A percentile compares a stretch with the other conserved stretches of the same genome.
Evolutionary conservation across 2,888 invertebrate species (phyloP).

Genomic region (Leucoptera coffeella): DNA sequence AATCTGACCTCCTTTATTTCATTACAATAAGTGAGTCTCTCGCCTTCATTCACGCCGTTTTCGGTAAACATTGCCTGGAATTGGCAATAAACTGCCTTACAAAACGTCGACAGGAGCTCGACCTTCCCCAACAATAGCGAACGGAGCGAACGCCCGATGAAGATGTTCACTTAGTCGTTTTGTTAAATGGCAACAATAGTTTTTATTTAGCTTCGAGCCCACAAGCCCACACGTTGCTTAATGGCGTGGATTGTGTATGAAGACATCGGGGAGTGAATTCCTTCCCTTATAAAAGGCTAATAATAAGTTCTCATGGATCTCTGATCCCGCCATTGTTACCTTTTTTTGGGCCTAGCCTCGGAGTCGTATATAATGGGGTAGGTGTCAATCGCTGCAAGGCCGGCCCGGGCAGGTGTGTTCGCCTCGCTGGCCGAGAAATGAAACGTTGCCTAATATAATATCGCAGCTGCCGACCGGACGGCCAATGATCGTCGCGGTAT

Average conservation of each 20-base stretch:
- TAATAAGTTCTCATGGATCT: conserved; percentile 48
- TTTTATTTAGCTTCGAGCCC: conserved; percentile 47
- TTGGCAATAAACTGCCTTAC: conserved; percentile 46
- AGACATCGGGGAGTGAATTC: conserved; percentile 44
- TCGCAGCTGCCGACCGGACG: conserved; percentile 47
- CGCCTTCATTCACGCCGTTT: conserved; percentile 42
- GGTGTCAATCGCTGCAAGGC: conserved; percentile 39
- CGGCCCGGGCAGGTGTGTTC: conserved; percentile 32
- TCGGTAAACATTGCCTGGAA: conserved; percentile 44
- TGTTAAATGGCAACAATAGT: conserved; percentile 44
- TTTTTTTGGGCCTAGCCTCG: conserved; percentile 23
- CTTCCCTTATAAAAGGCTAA: conserved; percentile 37
- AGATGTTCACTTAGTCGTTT: conserved; percentile 48
- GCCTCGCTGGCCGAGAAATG: conserved; percentile 21
- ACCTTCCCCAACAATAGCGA: conserved; percentile 27
- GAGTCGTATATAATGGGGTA: conserved; percentile 42
- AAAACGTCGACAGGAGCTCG: conserved; percentile 29
- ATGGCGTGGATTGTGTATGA: conserved; percentile 43
- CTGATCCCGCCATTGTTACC: conserved; percentile 37
- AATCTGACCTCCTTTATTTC: conserved; percentile 46
- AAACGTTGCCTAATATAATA: conserved; percentile 42
- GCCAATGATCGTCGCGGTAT: conserved; percentile 25
- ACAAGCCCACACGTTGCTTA: conserved; percentile 46
- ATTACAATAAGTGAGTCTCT: conserved; percentile 50
- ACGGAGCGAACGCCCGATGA: conserved; percentile 33